phyloP scores from a whole-genome alignment of 2,888 invertebrate species.

The Acrobasis consociella region DNA sequence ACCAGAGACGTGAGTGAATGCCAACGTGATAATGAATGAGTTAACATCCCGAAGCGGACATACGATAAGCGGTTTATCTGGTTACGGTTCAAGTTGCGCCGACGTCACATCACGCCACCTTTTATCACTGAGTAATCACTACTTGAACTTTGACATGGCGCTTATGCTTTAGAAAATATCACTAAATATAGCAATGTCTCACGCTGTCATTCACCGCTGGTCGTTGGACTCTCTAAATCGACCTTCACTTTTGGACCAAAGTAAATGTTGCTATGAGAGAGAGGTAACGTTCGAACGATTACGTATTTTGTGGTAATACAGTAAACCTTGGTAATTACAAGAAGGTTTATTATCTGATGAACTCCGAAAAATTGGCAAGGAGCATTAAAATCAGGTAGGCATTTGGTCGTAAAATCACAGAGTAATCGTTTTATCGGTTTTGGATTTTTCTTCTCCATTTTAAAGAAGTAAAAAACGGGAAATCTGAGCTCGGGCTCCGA shows the following conservation, averaged over 20 bases:
- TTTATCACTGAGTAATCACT: constrained; percentile 53
- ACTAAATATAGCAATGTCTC: constrained; percentile 18
- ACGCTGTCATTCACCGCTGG: constrained; percentile 15
- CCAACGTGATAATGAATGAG: constrained; percentile 3
- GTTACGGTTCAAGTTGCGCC: constrained; percentile 9
- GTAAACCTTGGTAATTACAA: too few species aligned
- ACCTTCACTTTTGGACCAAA: constrained; percentile 7
- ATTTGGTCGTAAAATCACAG: too few species aligned
- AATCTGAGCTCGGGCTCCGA: too few species aligned
- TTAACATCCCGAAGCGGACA: constrained; percentile 12
- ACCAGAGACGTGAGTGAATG: neutral
- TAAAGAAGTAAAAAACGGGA: too few species aligned
- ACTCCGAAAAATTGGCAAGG: too few species aligned
- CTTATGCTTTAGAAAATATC: neutral
- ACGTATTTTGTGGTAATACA: neutral
- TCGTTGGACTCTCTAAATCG: constrained; percentile 1
- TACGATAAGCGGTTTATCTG: constrained; percentile 11
- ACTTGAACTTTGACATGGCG: constrained; percentile 63
- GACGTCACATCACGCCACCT: constrained; percentile 75
- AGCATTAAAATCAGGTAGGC: too few species aligned
- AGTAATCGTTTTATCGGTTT: too few species aligned
- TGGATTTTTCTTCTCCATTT: too few species aligned
- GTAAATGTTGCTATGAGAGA: constrained; percentile 1
- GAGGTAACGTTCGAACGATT: neutral
- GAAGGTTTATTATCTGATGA: too few species aligned